phyloP scores from a whole-genome alignment of 2,113 vertebrate genomes.

The Lasiurus cinereus region DNA sequence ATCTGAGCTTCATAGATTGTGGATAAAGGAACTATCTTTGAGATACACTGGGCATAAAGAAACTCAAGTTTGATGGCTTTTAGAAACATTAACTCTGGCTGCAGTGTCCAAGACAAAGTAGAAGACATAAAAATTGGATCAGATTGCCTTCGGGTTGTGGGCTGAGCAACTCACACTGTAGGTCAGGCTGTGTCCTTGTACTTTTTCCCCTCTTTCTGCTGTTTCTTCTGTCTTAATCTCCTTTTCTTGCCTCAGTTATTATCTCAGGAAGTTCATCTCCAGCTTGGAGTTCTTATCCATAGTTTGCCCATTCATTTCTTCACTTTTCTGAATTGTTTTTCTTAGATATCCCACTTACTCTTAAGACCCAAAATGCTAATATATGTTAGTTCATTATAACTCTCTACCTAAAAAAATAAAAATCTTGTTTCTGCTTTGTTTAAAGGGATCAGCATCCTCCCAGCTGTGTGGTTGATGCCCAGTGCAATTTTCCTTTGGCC shows the following conservation, averaged over 20 bases:
- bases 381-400: rapidly evolving
- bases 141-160: no score
- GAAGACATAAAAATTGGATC: background rate
- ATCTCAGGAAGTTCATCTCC: background rate
- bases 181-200: rapidly evolving
- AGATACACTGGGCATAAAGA: rapidly evolving
- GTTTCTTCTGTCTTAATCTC: no score
- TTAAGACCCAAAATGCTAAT: background rate
- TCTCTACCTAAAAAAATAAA: background rate
- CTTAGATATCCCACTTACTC: background rate
- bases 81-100: no score
- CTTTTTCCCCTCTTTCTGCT: rapidly evolving
- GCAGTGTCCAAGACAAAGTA: background rate
- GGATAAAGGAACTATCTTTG: no score
- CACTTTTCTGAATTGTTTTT: background rate
- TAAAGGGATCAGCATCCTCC: rapidly evolving
- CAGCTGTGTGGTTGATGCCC: no score
- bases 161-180: rapidly evolving
- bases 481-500: no score
- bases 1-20: rapidly evolving
- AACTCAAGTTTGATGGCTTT: rapidly evolving
- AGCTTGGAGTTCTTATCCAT: background rate
- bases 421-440: background rate
- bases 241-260: background rate
- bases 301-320: rapidly evolving